A percentile compares a stretch with the other conserved stretches of the same genome.
Conservation (phyloP, 2,888 invertebrate genomes). For the Cephus spinipes region DNA sequence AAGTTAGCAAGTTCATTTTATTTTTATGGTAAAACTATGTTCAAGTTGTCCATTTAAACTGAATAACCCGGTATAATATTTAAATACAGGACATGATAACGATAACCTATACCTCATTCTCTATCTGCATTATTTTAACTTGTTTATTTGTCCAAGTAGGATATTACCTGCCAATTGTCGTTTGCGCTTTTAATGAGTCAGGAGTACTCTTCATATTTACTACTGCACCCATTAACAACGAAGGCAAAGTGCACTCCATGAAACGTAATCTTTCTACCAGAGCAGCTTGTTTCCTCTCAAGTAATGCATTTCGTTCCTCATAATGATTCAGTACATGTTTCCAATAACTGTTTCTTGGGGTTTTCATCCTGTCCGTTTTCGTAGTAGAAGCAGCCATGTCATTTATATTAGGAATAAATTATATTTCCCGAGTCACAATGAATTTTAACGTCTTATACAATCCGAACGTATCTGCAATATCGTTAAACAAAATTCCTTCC, state of each 20-base stretch:
- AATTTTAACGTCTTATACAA: not conserved
- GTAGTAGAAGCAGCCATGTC: not conserved
- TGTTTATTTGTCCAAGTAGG: not conserved
- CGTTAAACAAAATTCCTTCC: no score
- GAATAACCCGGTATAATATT: not conserved
- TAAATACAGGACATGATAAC: not conserved
- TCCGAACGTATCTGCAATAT: not conserved
- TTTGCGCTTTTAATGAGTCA: not conserved
- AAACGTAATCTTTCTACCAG: slow-evolving; percentile 46
- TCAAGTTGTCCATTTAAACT: not conserved
- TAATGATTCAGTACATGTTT: slow-evolving; percentile 42
- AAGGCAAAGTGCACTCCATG: slow-evolving; percentile 52
- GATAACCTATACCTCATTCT: not conserved
- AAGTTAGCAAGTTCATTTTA: not conserved
- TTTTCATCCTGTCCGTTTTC: not conserved
- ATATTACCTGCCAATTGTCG: not conserved
- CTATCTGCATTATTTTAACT: not conserved
- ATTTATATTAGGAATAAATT: not conserved
- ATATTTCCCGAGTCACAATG: not conserved
- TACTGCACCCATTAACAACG: slow-evolving; percentile 44
- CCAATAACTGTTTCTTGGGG: slow-evolving; percentile 40
- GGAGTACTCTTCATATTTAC: slow-evolving; percentile 27
- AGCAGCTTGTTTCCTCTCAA: slow-evolving; percentile 44
- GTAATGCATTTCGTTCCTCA: slow-evolving; percentile 46
- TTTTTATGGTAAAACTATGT: not conserved